Evolutionary conservation across 2,113 vertebrate species (phyloP).

Genomic region (Crotalus tigris): DNA sequence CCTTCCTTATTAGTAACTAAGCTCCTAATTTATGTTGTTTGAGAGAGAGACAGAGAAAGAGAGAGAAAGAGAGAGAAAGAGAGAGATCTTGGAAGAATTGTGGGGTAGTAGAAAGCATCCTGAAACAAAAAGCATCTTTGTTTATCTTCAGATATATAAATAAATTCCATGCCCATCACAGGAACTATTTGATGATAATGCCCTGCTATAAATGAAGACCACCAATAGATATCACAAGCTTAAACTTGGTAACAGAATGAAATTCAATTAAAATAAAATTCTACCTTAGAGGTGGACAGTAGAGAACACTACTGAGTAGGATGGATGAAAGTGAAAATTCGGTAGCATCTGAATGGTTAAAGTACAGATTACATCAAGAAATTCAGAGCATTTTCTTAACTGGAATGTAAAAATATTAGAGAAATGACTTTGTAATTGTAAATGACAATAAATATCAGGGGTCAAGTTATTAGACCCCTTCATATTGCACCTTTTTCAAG

Average conservation of each 20-base stretch:
- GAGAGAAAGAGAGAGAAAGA: background rate
- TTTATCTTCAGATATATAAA: background rate
- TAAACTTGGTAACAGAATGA: background rate
- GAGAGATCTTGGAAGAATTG: background rate
- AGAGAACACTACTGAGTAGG: background rate
- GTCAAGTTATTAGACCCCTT: background rate
- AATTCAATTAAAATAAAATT: constrained; percentile 32
- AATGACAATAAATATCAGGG: background rate
- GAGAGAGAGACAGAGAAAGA: background rate
- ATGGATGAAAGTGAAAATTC: background rate
- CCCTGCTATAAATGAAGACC: background rate
- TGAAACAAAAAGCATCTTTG: background rate
- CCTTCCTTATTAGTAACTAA: background rate
- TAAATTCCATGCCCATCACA: background rate
- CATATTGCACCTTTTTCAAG: background rate
- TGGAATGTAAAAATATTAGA: background rate
- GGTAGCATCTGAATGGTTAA: background rate
- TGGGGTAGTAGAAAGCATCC: background rate
- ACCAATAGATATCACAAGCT: background rate
- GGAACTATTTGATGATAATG: background rate
- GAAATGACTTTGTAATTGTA: background rate
- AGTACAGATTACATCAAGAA: background rate
- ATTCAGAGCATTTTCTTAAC: background rate
- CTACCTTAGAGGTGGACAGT: background rate
- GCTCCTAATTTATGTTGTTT: background rate